Evolutionary conservation across 2,113 vertebrate species (phyloP).

Genomic region (Cebus imitator): DNA sequence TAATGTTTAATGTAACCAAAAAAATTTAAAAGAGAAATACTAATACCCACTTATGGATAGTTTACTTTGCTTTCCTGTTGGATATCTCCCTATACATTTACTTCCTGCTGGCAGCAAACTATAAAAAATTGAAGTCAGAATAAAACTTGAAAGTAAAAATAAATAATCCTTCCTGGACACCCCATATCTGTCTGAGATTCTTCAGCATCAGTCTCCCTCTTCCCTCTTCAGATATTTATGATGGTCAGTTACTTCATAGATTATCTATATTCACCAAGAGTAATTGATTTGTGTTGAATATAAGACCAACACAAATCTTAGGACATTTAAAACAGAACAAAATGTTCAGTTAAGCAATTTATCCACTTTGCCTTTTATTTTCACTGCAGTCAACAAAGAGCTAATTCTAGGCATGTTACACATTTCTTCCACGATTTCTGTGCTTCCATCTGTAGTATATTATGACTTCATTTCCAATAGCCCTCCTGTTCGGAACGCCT

Average conservation of each 20-base stretch:
- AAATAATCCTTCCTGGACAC: background rate
- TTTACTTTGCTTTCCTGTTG: slow-evolving; percentile 24
- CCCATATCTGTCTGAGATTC: background rate
- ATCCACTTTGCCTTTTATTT: slow-evolving; percentile 15
- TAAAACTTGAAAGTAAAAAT: background rate
- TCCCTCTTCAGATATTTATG: background rate
- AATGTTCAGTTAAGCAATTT: slow-evolving; percentile 16
- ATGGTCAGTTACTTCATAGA: background rate
- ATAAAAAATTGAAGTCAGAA: background rate
- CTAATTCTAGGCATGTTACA: background rate
- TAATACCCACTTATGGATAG: background rate
- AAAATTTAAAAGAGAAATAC: background rate
- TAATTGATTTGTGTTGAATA: slow-evolving; percentile 47
- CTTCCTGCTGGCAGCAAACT: background rate
- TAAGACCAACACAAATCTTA: slow-evolving; percentile 39
- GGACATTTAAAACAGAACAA: slow-evolving; percentile 27
- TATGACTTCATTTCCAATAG: background rate
- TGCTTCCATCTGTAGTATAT: background rate
- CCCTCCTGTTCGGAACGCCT: background rate
- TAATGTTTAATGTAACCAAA: background rate
- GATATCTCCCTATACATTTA: background rate
- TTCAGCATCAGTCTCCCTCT: background rate
- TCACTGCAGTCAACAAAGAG: background rate
- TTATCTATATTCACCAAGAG: background rate
- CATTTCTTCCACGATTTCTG: background rate